Conservation (phyloP, 1,140 invertebrate genomes). For the Drosophila sturtevanti region DNA sequence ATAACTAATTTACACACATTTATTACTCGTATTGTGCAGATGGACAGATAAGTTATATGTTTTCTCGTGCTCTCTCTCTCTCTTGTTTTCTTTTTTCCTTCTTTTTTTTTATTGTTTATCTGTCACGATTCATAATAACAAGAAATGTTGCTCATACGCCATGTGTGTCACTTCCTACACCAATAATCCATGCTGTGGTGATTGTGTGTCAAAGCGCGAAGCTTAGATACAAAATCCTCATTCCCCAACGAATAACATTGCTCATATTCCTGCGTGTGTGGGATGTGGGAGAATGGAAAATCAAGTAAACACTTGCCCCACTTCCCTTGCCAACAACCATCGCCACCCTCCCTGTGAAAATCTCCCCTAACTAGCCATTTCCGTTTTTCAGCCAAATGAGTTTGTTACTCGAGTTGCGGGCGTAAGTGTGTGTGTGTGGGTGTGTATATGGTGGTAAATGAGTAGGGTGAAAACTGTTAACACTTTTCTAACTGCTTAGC, state of each 20-base stretch:
- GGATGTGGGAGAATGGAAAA: background rate
- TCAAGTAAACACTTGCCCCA: no score
- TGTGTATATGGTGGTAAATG: background rate
- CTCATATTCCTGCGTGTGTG: conserved; percentile 57
- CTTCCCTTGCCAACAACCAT: no score
- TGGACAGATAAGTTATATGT: conserved; percentile 53
- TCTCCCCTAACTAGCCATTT: conserved; percentile 13
- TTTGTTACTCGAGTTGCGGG: conserved; percentile 27
- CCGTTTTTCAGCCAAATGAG: conserved; percentile 41
- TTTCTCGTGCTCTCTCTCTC: background rate
- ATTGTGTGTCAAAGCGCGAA: conserved; percentile 45
- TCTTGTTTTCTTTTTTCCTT: background rate
- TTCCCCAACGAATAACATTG: conserved; percentile 37
- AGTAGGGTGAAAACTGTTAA: conserved; percentile 47
- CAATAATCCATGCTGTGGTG: conserved; percentile 24
- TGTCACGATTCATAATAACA: conserved; percentile 22
- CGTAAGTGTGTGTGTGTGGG: background rate
- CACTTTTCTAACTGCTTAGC: conserved; percentile 42
- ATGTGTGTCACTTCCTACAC: conserved; percentile 44
- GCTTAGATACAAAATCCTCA: conserved; percentile 66
- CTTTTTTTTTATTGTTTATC: conserved; percentile 16
- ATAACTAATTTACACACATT: conserved; percentile 77
- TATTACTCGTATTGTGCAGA: conserved; percentile 69
- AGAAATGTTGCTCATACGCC: conserved; percentile 63
- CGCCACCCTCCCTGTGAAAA: no score